Evolutionary conservation across 2,888 invertebrate genomes (phyloP).

Genomic region (Podotricha telesiphe): DNA sequence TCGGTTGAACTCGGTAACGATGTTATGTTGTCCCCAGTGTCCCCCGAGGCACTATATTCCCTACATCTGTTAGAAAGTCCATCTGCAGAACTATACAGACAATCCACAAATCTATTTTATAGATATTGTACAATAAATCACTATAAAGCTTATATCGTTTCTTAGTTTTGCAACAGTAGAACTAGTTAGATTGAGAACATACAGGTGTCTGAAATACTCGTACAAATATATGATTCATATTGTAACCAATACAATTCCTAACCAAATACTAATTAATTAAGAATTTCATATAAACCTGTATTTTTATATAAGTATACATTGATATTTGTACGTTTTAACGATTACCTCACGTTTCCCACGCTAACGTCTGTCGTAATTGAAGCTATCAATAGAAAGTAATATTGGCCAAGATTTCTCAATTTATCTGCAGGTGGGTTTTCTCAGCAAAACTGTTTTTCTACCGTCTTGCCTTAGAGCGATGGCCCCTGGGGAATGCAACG

Average conservation of each 20-base stretch:
- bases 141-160: slow-evolving; percentile 50
- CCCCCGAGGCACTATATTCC: slow-evolving; percentile 71
- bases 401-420: slow-evolving; percentile 63
- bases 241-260: slow-evolving; percentile 7
- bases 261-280: background rate
- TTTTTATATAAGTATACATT: background rate
- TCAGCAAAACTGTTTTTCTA: slow-evolving; percentile 73
- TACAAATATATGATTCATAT: slow-evolving; percentile 3
- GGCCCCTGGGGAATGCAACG: slow-evolving; percentile 63
- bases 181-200: background rate
- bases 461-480: slow-evolving; percentile 62
- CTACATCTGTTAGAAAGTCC: slow-evolving; percentile 73
- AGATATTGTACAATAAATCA: slow-evolving; percentile 70
- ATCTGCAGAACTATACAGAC: slow-evolving; percentile 71
- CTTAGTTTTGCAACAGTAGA: slow-evolving; percentile 11
- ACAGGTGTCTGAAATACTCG: slow-evolving; percentile 4
- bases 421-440: slow-evolving; percentile 72
- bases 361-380: slow-evolving; percentile 24
- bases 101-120: slow-evolving; percentile 72
- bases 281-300: background rate
- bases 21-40: slow-evolving; percentile 74
- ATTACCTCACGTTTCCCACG: slow-evolving; percentile 20
- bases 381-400: slow-evolving; percentile 36
- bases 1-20: slow-evolving; percentile 76
- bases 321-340: background rate